Evolutionary conservation across 2,888 invertebrate genomes (phyloP).

Genomic region (Phalera bucephala): DNA sequence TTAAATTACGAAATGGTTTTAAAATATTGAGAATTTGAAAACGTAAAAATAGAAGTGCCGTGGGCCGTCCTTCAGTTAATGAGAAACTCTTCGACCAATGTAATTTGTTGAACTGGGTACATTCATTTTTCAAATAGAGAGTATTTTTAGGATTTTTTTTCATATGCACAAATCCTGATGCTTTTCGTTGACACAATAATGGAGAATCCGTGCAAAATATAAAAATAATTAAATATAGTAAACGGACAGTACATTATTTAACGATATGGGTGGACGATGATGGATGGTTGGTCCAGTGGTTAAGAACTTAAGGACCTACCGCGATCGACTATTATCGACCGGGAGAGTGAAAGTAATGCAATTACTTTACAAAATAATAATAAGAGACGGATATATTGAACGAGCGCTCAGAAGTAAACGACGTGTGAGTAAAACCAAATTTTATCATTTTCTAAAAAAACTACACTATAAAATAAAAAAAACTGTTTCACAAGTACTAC

Average conservation of each 20-base stretch:
- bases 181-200: slow-evolving; percentile 2
- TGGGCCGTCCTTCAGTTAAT: slow-evolving; percentile 32
- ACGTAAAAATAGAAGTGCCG: slow-evolving; percentile 27
- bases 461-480: too few relatives aligned
- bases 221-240: too few relatives aligned
- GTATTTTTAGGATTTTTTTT: slow-evolving; percentile 10
- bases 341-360: too few relatives aligned
- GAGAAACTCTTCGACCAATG: slow-evolving; percentile 21
- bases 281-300: too few relatives aligned
- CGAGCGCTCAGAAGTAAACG: too few relatives aligned
- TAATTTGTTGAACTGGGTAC: slow-evolving; percentile 23
- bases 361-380: too few relatives aligned
- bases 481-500: too few relatives aligned
- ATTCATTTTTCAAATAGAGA: slow-evolving; percentile 9
- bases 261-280: background rate
- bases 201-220: slow-evolving; percentile 3
- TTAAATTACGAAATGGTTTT: slow-evolving; percentile 51
- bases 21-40: slow-evolving; percentile 45
- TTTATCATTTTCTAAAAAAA: too few relatives aligned
- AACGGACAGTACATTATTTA: background rate
- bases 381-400: too few relatives aligned
- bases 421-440: too few relatives aligned
- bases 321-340: too few relatives aligned
- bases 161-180: background rate
- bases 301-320: too few relatives aligned